phyloP scores from a whole-genome alignment of 92 coral and sea anemone species.

The Heteractis magnifica region DNA sequence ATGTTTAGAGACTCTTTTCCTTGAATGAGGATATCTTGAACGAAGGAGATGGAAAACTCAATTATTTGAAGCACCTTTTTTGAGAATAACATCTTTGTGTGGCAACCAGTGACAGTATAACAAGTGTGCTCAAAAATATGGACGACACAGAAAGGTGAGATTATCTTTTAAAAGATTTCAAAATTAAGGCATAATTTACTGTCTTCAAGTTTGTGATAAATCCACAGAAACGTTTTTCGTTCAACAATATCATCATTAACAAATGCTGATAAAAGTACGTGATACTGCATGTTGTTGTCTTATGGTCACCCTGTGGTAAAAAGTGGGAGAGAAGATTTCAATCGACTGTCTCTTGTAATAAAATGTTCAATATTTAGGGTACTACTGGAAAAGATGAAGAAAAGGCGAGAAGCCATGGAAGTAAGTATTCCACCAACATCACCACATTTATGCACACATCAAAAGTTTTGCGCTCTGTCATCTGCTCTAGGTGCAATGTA shows the following conservation, averaged over 20 bases:
- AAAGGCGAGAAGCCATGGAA: constrained; percentile 97
- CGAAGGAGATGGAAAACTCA: neutral
- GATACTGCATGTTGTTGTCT: neutral
- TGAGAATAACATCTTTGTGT: neutral
- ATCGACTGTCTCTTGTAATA: neutral
- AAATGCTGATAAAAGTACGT: too few relatives aligned
- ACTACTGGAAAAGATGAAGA: constrained; percentile 87
- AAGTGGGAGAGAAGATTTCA: neutral
- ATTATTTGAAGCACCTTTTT: neutral
- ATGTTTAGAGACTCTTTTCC: neutral
- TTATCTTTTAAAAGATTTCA: neutral
- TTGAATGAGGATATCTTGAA: neutral
- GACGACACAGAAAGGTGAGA: constrained; percentile 53
- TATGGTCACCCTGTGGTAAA: neutral
- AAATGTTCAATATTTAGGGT: constrained; percentile 18
- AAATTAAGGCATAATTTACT: neutral
- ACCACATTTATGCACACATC: too few relatives aligned
- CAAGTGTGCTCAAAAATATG: constrained; percentile 19
- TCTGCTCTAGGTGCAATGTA: too few relatives aligned
- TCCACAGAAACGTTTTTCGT: too few relatives aligned
- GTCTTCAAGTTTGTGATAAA: neutral
- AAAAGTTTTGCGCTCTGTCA: too few relatives aligned
- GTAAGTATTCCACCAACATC: constrained; percentile 23
- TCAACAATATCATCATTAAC: too few relatives aligned
- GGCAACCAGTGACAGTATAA: neutral